phyloP scores from a whole-genome alignment of 2,113 vertebrate species.

The Pomatorhinus ruficollis region DNA sequence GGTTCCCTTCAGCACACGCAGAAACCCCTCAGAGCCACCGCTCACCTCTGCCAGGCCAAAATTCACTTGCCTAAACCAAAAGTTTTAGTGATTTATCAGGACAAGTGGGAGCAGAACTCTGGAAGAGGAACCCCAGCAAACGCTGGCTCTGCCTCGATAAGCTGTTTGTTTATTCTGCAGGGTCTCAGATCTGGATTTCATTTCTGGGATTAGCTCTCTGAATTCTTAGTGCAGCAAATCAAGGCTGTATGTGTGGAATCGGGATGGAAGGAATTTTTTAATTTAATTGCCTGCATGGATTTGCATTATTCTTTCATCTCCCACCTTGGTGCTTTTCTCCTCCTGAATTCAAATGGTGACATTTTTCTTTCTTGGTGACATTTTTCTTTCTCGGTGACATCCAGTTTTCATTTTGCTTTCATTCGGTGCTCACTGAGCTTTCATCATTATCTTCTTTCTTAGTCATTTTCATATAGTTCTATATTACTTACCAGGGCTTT shows the following conservation, averaged over 20 bases:
- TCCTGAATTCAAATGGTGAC: not conserved
- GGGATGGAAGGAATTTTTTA: not conserved
- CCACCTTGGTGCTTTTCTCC: not conserved
- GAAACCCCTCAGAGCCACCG: not conserved
- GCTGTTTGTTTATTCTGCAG: not conserved
- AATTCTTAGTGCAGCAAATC: not conserved
- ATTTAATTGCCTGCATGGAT: not conserved
- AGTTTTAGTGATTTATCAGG: not conserved
- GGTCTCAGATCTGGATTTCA: slow-evolving; percentile 15
- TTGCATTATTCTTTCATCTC: slow-evolving; percentile 41
- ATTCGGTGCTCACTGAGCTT: not conserved
- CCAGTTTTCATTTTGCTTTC: not conserved
- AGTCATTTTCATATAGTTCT: not conserved
- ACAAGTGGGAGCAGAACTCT: not conserved
- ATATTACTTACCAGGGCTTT: not conserved
- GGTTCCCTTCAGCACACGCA: not conserved
- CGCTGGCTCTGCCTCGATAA: not conserved
- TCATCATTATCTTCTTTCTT: not conserved
- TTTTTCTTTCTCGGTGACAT: not conserved
- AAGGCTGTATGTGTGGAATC: not conserved
- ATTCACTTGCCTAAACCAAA: not conserved
- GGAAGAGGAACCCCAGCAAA: not conserved
- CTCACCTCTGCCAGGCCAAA: not conserved
- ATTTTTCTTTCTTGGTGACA: not conserved
- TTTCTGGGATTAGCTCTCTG: not conserved